Percentiles rank a stretch among this genome's conserved stretches.
These are phyloP conservation scores for Oryzias woworae DNA, from an alignment of 2,113 vertebrate genomes.

Conservation along the genomic window DNA sequence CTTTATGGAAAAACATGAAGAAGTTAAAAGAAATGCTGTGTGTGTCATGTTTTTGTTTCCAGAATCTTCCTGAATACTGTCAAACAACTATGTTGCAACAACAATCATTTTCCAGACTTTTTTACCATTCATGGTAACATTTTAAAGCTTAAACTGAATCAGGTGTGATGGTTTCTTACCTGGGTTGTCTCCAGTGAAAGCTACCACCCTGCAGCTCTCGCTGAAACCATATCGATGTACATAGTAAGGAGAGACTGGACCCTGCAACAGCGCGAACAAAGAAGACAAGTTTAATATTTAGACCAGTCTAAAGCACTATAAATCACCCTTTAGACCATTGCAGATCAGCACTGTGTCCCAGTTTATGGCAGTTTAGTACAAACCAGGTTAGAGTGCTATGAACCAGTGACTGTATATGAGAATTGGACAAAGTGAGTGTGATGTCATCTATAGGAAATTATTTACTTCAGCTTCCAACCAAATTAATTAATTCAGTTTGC, in stretches of 20 bases:
- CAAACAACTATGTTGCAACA: too few relatives aligned
- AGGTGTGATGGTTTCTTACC: conserved; percentile 55
- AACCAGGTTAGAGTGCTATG: background rate
- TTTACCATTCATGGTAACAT: too few relatives aligned
- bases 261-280: conserved; percentile 71
- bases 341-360: background rate
- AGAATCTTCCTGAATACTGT: too few relatives aligned
- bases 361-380: background rate
- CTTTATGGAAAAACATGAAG: too few relatives aligned
- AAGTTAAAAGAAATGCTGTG: too few relatives aligned
- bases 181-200: conserved; percentile 96
- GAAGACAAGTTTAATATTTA: background rate
- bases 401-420: background rate
- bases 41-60: too few relatives aligned
- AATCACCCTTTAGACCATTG: conserved; percentile 2
- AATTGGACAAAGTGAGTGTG: too few relatives aligned
- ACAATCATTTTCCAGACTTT: too few relatives aligned
- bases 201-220: conserved; percentile 82
- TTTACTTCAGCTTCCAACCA: too few relatives aligned
- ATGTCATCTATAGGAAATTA: too few relatives aligned
- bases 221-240: conserved; percentile 83
- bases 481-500: too few relatives aligned
- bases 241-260: conserved; percentile 83
- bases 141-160: too few relatives aligned
- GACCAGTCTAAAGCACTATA: background rate